Percentiles rank a stretch among this genome's conserved stretches.
phyloP scores from a whole-genome alignment of 2,888 invertebrate genomes.

The Chrysotoxum bicinctum region DNA sequence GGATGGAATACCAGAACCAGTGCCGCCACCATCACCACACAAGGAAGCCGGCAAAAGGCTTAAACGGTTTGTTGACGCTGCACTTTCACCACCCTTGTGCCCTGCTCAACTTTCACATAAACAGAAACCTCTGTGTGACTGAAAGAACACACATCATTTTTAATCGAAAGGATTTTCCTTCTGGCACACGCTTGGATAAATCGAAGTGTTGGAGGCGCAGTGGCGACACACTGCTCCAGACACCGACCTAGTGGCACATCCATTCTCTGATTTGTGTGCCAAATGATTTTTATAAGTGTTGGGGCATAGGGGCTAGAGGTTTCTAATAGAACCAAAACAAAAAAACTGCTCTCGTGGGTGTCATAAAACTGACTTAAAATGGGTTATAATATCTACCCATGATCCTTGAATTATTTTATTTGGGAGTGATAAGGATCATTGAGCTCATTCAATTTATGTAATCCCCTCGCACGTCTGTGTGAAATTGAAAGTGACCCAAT shows the following conservation, averaged over 20 bases:
- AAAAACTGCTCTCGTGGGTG: constrained; percentile 36
- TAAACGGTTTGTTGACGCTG: constrained; percentile 57
- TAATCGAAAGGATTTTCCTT: constrained; percentile 61
- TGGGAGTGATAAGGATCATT: constrained; percentile 55
- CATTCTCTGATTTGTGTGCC: constrained; percentile 28
- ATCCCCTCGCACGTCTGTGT: constrained; percentile 25
- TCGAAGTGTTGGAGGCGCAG: background rate
- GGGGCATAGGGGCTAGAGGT: background rate
- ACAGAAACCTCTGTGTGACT: background rate
- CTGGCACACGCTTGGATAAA: constrained; percentile 51
- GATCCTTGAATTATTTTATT: constrained; percentile 21
- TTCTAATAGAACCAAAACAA: background rate
- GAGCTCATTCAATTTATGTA: constrained; percentile 46
- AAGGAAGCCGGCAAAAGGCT: constrained; percentile 39
- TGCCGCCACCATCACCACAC: constrained; percentile 13
- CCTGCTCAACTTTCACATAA: constrained; percentile 11
- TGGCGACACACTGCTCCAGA: constrained; percentile 26
- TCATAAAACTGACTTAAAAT: constrained; percentile 34
- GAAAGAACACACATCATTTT: constrained; percentile 45
- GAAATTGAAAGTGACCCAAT: constrained; percentile 65
- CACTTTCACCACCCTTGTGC: constrained; percentile 29
- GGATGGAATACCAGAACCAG: constrained; percentile 19
- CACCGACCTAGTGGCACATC: constrained; percentile 29
- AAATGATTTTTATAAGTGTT: constrained; percentile 31
- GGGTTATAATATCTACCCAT: constrained; percentile 42